Evolutionary conservation across 2,113 vertebrate species (phyloP), one percentile per base, ranked within the genome.

Genomic region (Pelvicachromis taeniatus): DNA sequence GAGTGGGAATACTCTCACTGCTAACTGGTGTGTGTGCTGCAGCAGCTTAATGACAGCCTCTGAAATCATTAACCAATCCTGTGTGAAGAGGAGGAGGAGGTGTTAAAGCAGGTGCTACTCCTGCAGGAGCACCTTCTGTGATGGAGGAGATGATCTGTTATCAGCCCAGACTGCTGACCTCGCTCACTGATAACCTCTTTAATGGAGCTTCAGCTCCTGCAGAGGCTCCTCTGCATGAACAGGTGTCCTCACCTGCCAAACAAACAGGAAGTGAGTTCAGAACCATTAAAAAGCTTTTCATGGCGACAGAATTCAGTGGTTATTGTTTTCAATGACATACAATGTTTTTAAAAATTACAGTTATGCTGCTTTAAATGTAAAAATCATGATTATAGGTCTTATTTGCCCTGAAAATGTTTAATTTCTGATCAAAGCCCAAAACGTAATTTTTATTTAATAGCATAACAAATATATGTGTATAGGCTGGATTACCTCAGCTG

Each of bases 121-220:
- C 17, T n/a, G 31, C 61, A 42, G 33, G 42, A 54, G 48, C 77
- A 58, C 78, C 54, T 82, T 52, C 26, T 52, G 31, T 54, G 33
- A 42, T 16, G 38, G 11, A 31, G 19, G 38, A 26, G 33, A 35
- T 48, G 42, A 75, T 75, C 42, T 5, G 16, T 50, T 75, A 50
- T 77, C 48, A 84, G 33, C 42, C 33, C 26, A 31, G 82, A 82
- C 83, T 84, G 40, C 81, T 80, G 58, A 88, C 83, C 90, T 87
- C 85, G 17, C 55, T 80, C 54, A 23, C 80, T 88, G 90, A 88
- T 95, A 94, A 94, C 94, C 93, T 95, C 78, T 91, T 81, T 95
- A 94, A 95, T 95, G 88, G 93, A 89, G 89, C 83, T 38, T 82
- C 84, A 53, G 84, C 89, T 48, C 38, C 33, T 14, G 35, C 21